Conservation (phyloP, 2,888 invertebrate genomes). For the Stictocephala bisonia region DNA sequence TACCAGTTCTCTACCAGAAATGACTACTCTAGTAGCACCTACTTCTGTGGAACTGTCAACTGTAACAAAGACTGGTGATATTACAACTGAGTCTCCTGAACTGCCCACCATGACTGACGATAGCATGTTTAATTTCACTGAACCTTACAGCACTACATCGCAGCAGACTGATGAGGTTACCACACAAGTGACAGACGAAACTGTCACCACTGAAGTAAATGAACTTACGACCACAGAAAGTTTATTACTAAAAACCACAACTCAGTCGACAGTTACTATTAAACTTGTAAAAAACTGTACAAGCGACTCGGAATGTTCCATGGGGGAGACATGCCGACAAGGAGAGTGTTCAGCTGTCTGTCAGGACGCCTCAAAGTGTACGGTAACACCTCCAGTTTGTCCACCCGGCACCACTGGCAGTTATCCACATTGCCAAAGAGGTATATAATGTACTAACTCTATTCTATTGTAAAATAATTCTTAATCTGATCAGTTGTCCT, state of each 20-base stretch:
- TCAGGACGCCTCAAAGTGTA: slow-evolving; percentile 80
- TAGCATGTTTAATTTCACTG: no score
- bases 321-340: slow-evolving; percentile 87
- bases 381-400: slow-evolving; percentile 75
- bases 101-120: slow-evolving; percentile 16
- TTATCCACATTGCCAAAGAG: slow-evolving; percentile 70
- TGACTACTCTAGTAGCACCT: not conserved
- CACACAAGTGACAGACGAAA: slow-evolving; percentile 38
- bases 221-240: slow-evolving; percentile 48
- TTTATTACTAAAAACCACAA: not conserved
- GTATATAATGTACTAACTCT: slow-evolving; percentile 65
- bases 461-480: slow-evolving; percentile 40
- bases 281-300: slow-evolving; percentile 68
- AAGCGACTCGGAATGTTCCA: slow-evolving; percentile 84
- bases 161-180: no score
- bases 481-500: slow-evolving; percentile 21
- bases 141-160: no score
- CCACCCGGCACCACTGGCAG: slow-evolving; percentile 68
- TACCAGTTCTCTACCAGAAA: not conserved
- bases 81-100: slow-evolving; percentile 29
- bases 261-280: no score
- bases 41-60: no score
- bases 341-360: slow-evolving; percentile 87
- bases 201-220: slow-evolving; percentile 51
- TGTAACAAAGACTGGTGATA: no score